phyloP scores from a whole-genome alignment of 2,113 vertebrate species.

The Empidonax traillii region DNA sequence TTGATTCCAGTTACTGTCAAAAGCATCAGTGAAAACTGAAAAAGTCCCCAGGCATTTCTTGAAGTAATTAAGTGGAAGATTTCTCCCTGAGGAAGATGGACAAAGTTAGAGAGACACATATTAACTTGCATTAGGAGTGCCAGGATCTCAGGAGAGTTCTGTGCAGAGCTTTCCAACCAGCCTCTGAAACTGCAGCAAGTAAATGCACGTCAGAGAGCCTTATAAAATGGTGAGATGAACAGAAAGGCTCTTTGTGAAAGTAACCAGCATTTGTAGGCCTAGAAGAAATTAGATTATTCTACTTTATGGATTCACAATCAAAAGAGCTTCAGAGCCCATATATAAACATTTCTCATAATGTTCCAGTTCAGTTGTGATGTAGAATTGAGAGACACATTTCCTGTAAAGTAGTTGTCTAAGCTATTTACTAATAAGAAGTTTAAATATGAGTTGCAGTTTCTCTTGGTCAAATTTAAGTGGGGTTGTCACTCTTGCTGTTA shows the following conservation, averaged over 20 bases:
- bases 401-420: not conserved
- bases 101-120: not conserved
- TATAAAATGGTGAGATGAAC: not conserved
- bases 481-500: not conserved
- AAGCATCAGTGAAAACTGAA: not conserved
- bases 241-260: not conserved
- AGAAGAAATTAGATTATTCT: not conserved
- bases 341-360: not conserved
- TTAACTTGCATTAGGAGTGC: not conserved
- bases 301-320: not conserved
- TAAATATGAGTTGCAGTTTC: not conserved
- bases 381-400: not conserved
- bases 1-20: constrained; percentile 37
- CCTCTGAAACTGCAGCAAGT: not conserved
- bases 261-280: not conserved
- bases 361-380: not conserved
- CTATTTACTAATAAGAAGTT: not conserved
- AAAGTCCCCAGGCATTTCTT: constrained; percentile 19
- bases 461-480: not conserved
- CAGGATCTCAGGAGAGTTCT: not conserved
- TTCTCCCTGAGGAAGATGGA: not conserved
- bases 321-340: not conserved
- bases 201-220: not conserved
- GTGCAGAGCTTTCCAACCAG: not conserved
- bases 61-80: constrained; percentile 7